These are phyloP conservation scores for Florisuga fusca DNA, from an alignment of 2,797 vertebrate genomes.

Conservation along the genomic window DNA sequence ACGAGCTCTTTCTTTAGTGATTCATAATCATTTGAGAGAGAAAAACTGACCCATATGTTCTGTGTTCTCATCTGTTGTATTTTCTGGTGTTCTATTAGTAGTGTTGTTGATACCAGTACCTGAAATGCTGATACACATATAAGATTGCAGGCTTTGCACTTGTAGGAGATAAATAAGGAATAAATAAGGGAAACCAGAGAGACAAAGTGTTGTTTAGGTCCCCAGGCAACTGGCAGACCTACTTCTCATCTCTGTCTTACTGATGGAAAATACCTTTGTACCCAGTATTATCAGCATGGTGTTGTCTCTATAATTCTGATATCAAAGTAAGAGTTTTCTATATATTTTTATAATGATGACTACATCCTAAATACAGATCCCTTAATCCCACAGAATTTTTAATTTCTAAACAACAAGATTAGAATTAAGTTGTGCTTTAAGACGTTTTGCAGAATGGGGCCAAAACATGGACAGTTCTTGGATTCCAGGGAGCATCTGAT, in stretches of 20 bases:
- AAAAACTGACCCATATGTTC: neutral
- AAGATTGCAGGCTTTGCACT: neutral
- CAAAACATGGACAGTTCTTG: neutral
- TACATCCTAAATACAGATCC: neutral
- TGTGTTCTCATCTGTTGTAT: neutral
- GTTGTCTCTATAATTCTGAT: neutral
- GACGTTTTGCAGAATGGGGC: neutral
- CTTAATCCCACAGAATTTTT: neutral
- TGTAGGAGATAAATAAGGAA: neutral
- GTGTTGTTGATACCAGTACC: neutral
- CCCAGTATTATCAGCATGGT: neutral
- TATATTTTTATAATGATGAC: neutral
- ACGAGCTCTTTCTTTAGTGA: neutral
- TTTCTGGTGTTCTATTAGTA: neutral
- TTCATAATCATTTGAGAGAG: neutral
- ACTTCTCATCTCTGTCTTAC: neutral
- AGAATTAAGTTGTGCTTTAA: neutral
- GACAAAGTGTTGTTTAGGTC: neutral
- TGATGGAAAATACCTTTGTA: neutral
- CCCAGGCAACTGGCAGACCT: neutral
- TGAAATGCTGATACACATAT: neutral
- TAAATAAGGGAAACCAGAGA: neutral
- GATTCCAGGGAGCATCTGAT: neutral
- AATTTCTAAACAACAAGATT: neutral
- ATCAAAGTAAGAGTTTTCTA: neutral